Base-by-base conservation (phyloP, 2,113 vertebrate genomes). In the Stigmatopora nigra region DNA sequence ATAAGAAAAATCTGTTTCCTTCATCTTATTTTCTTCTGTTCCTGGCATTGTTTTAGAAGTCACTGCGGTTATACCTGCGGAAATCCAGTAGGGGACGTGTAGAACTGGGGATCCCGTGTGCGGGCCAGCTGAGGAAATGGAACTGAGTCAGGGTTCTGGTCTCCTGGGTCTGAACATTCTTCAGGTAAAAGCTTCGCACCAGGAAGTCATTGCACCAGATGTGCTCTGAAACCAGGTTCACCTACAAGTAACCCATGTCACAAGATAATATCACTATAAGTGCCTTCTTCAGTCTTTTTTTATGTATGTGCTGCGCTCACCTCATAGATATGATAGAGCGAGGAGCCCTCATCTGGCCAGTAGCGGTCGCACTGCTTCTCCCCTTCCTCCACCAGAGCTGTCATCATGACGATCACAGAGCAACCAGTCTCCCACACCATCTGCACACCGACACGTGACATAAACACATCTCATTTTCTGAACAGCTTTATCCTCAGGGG, bases 151-250 rank as follows among this genome's bases (percentile, higher is more conserved):
- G 92, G 0, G 97, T 98, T 71, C 97, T 89, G 0, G 95, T 99
- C 87, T 99, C 97, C 78, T 97, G 95, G 0, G 95, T 94, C 85
- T 98, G 95, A 62, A 98, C 93, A 0, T 99, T 98, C 83, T 99
- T 99, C 88, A 98, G 89, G 90, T 99, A 99, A 88, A 99, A 98
- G 78, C 97, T 98, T 20, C 97, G 92, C 69, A 98, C 97, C 87
- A 99, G 89, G 87, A 98, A 99, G 80, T 99, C 97, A 67, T 98
- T 96, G 0, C 97, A 99, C 96, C 97, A 99, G 89, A 99, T 98
- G 85, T 99, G 97, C 81, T 99, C 97, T 0, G 97, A 99, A 61
- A 99, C 96, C 81, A 99, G 82, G 91, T 99, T 98, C 74, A 99
- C 97, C 97, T 99, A 60, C 22, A 56, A 25, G 36, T 38, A 31